phyloP scores from a whole-genome alignment of 37 sponge, comb jelly and placozoan genomes.

The Aplysina aerophoba region DNA sequence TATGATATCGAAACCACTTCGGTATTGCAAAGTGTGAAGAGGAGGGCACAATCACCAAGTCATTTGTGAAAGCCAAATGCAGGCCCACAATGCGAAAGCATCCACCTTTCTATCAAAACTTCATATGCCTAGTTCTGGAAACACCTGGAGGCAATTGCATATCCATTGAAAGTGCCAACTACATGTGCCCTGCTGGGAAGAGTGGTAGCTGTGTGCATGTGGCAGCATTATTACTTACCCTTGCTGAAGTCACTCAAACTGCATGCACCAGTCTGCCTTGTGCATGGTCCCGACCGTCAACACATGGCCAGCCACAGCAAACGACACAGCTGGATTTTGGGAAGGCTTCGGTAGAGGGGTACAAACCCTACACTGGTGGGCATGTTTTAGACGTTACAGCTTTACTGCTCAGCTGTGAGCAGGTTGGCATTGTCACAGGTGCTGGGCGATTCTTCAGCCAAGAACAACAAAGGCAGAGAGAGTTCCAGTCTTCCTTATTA shows the following conservation, averaged over 20 bases:
- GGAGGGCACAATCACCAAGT: too few relatives aligned
- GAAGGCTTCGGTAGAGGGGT: conserved; percentile 30
- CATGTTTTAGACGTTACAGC: too few relatives aligned
- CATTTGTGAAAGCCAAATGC: conserved; percentile 34
- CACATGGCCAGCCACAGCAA: conserved; percentile 1
- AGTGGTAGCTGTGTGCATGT: conserved; percentile 39
- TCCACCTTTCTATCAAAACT: conserved; percentile 41
- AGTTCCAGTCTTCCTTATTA: background rate
- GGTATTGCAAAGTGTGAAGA: too few relatives aligned
- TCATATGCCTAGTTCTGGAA: too few relatives aligned
- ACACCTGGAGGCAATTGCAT: too few relatives aligned
- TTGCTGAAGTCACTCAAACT: conserved; percentile 29
- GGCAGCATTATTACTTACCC: conserved; percentile 38
- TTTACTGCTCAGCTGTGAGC: too few relatives aligned
- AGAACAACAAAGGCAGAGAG: background rate
- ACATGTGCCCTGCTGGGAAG: background rate
- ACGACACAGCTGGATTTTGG: conserved; percentile 35
- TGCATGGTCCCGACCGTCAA: conserved; percentile 38
- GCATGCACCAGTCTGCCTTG: conserved; percentile 43
- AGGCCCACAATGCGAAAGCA: conserved; percentile 43
- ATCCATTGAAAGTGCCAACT: background rate
- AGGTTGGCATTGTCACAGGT: background rate
- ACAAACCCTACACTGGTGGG: too few relatives aligned
- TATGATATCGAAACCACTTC: conserved; percentile 17
- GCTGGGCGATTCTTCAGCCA: background rate